Evolutionary conservation across 2,797 vertebrate genomes (phyloP).

Genomic region (Tapera naevia): DNA sequence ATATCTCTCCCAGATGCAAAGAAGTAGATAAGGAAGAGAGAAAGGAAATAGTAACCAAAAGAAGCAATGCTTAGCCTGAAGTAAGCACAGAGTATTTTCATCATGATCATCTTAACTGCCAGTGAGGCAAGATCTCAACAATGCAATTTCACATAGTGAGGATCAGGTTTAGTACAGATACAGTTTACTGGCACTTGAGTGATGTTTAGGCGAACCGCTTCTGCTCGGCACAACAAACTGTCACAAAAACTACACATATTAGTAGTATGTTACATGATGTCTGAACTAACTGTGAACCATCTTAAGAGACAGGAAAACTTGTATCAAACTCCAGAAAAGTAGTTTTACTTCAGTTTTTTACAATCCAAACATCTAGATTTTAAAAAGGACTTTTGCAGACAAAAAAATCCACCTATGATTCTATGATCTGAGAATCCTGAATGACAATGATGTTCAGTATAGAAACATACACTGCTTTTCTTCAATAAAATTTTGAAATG

Average conservation of each 20-base stretch:
- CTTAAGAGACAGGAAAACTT: not conserved
- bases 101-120: not conserved
- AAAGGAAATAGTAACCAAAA: not conserved
- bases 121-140: not conserved
- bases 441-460: not conserved
- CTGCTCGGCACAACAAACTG: not conserved
- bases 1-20: not conserved
- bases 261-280: not conserved
- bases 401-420: not conserved
- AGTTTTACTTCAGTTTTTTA: not conserved
- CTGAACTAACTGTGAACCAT: not conserved
- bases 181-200: not conserved
- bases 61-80: not conserved
- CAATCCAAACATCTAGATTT: not conserved
- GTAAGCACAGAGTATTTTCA: not conserved
- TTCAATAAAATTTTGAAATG: not conserved
- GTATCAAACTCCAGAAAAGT: not conserved
- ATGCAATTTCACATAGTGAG: not conserved
- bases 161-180: not conserved
- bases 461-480: not conserved
- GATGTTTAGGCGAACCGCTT: not conserved
- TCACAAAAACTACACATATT: not conserved
- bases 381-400: not conserved
- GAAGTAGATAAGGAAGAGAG: not conserved
- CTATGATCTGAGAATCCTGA: not conserved